A percentile compares a stretch with the other conserved stretches of the same genome.
These are phyloP conservation scores for Strongylocentrotus purpuratus DNA, from an alignment of 35 echinoderm and acorn worm species.

Conservation along the genomic window DNA sequence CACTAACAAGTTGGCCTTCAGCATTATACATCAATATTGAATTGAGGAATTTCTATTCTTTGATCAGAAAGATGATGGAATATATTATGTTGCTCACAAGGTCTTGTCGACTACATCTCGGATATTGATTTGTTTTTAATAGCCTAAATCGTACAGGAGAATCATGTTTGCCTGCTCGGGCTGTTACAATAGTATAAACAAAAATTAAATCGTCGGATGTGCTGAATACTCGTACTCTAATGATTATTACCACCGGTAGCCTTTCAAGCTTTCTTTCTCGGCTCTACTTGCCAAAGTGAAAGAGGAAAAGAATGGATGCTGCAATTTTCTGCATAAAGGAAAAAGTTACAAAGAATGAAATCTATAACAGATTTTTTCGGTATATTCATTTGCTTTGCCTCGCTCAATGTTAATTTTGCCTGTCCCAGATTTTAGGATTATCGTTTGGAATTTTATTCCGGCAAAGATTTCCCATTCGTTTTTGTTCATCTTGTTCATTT, in stretches of 20 bases:
- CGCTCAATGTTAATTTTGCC: background rate
- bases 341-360: background rate
- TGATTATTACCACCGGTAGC: background rate
- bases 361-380: background rate
- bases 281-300: background rate
- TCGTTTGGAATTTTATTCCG: background rate
- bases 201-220: background rate
- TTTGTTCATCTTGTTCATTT: background rate
- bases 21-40: background rate
- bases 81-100: background rate
- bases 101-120: background rate
- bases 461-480: background rate
- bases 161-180: background rate
- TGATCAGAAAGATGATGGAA: background rate
- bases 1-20: background rate
- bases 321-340: background rate
- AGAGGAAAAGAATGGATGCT: background rate
- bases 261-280: background rate
- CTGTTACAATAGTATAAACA: too few relatives aligned
- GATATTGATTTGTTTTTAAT: background rate
- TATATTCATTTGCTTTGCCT: background rate
- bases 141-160: background rate
- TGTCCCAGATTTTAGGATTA: background rate
- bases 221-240: background rate
- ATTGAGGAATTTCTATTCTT: background rate